phyloP scores from a whole-genome alignment of 2,888 invertebrate genomes.

The Melitaea athalia region DNA sequence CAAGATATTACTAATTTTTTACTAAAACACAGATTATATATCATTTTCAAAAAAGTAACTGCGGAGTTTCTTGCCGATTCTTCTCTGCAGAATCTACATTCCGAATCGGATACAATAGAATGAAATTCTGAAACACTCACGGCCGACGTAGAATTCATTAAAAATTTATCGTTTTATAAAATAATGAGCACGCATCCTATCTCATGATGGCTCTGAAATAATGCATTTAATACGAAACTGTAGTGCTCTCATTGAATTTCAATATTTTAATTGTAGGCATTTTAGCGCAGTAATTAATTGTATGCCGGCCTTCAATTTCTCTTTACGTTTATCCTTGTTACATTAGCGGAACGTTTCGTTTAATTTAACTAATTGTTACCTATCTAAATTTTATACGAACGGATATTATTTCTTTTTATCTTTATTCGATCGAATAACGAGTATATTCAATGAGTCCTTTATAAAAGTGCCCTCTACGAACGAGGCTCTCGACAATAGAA shows the following conservation, averaged over 20 bases:
- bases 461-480: background rate
- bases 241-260: conserved; percentile 50
- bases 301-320: conserved; percentile 30
- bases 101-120: conserved; percentile 44
- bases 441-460: background rate
- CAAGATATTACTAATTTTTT: too few relatives aligned
- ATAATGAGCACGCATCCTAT: conserved; percentile 52
- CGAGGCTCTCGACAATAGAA: background rate
- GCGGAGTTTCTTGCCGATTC: too few relatives aligned
- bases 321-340: conserved; percentile 21
- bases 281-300: conserved; percentile 33
- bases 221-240: conserved; percentile 52
- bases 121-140: conserved; percentile 45
- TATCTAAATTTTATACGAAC: conserved; percentile 1
- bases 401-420: conserved; percentile 2
- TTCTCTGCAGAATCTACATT: too few relatives aligned
- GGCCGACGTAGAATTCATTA: conserved; percentile 47
- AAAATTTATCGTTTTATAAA: conserved; percentile 54
- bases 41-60: too few relatives aligned
- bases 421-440: background rate
- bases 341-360: conserved; percentile 22
- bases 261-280: conserved; percentile 51
- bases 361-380: conserved; percentile 28
- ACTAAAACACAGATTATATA: too few relatives aligned
- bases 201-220: conserved; percentile 47